Conservation (phyloP, 2,797 vertebrate species). For the Malurus splendens region DNA sequence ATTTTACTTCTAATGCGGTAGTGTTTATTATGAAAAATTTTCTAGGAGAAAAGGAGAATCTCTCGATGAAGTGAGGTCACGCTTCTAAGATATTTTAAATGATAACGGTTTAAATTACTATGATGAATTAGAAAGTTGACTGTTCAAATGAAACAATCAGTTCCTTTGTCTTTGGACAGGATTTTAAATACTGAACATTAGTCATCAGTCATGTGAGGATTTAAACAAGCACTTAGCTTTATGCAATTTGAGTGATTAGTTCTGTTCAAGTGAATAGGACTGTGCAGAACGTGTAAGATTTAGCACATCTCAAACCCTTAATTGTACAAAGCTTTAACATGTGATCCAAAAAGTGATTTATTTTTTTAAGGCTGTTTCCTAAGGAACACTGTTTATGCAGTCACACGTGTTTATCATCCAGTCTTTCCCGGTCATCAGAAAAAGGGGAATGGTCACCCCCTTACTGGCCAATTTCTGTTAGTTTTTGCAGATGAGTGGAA, state of each 20-base stretch:
- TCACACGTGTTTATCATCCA: fast-evolving
- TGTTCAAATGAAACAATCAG: conserved; percentile 26
- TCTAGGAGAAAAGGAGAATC: neutral
- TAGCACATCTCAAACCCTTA: conserved; percentile 36
- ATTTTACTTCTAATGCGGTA: neutral
- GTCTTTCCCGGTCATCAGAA: fast-evolving
- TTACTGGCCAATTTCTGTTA: neutral
- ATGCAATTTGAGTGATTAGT: conserved; percentile 47
- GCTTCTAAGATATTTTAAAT: neutral
- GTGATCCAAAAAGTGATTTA: neutral
- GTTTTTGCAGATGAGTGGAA: neutral
- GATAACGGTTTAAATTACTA: neutral
- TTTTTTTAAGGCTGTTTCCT: neutral
- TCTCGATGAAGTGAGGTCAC: neutral
- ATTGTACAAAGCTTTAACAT: conserved; percentile 24
- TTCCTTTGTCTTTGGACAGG: conserved; percentile 23
- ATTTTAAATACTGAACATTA: conserved; percentile 47
- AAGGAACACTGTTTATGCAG: neutral
- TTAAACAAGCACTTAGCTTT: conserved; percentile 57
- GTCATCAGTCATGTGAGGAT: conserved; percentile 57
- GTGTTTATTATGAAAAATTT: neutral
- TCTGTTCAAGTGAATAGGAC: conserved; percentile 39
- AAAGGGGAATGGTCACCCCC: neutral
- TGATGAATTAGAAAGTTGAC: conserved; percentile 14
- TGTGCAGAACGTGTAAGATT: neutral